A percentile compares a stretch with the other conserved stretches of the same genome.
Conservation (phyloP, 2,797 vertebrate genomes). For the Tapirus indicus region DNA sequence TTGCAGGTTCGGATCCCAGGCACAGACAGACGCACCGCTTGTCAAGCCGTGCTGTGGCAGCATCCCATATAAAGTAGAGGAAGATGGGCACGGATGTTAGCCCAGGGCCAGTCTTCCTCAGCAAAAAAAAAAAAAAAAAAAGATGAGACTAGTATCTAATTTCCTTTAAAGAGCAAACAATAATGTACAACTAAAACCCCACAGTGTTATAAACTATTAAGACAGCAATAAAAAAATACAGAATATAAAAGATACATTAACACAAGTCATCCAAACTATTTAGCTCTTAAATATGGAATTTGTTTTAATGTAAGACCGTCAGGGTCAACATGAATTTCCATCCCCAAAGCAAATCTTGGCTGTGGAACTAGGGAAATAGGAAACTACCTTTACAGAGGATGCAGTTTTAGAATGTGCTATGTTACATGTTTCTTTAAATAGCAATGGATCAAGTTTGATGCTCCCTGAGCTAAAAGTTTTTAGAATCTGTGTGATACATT, state of each 20-base stretch:
- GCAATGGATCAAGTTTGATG: background rate
- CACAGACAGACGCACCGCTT: no score
- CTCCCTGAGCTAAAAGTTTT: background rate
- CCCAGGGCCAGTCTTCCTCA: no score
- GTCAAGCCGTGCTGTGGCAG: no score
- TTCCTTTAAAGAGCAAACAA: no score
- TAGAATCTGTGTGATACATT: background rate
- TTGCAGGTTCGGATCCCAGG: no score
- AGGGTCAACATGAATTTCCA: constrained; percentile 37
- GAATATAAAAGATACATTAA: background rate
- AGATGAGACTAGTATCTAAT: no score
- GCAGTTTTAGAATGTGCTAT: background rate
- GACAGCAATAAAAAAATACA: background rate
- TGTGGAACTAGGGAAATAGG: background rate
- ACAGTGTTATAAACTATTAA: no score
- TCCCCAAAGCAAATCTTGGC: background rate
- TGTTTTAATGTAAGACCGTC: background rate
- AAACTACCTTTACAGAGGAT: background rate
- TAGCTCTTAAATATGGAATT: background rate
- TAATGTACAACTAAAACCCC: no score
- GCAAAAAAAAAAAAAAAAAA: no score
- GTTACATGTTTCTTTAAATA: background rate
- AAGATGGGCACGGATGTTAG: no score
- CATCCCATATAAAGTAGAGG: no score
- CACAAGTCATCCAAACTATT: background rate